These are phyloP conservation scores for Grus americana DNA, from an alignment of 2,113 vertebrate species.

Conservation along the genomic window DNA sequence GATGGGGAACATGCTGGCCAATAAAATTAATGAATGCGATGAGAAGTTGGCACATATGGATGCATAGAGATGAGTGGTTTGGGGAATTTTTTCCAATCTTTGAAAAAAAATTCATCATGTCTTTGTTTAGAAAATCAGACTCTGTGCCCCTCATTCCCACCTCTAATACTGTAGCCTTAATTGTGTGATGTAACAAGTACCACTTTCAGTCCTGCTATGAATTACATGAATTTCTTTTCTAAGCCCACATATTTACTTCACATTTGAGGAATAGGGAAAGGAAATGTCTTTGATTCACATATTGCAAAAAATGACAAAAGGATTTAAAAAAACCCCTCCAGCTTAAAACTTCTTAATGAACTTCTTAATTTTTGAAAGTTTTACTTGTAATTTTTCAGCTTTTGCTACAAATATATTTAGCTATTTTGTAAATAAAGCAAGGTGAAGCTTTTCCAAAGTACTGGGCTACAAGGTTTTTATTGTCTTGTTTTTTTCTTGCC, in stretches of 20 bases:
- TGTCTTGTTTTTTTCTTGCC: neutral
- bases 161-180: conserved; percentile 62
- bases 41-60: conserved; percentile 8
- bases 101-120: conserved; percentile 43
- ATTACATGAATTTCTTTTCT: conserved; percentile 58
- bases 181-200: conserved; percentile 50
- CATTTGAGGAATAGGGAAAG: neutral
- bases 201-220: conserved; percentile 38
- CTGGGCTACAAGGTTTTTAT: neutral
- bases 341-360: conserved; percentile 58
- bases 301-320: conserved; percentile 59
- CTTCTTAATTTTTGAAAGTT: conserved; percentile 52
- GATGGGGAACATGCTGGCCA: conserved; percentile 6
- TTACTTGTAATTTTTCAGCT: conserved; percentile 47
- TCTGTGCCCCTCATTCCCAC: conserved; percentile 24
- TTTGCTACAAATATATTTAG: conserved; percentile 48
- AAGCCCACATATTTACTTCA: conserved; percentile 47
- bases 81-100: conserved; percentile 37
- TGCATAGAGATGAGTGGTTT: conserved; percentile 35
- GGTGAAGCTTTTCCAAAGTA: neutral
- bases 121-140: conserved; percentile 63
- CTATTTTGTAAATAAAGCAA: conserved; percentile 60
- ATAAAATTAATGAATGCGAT: conserved; percentile 29
- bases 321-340: conserved; percentile 18
- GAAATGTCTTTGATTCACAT: conserved; percentile 65